These are phyloP conservation scores for Lycorma delicatula DNA, from an alignment of 1,140 invertebrate species.

Conservation along the genomic window DNA sequence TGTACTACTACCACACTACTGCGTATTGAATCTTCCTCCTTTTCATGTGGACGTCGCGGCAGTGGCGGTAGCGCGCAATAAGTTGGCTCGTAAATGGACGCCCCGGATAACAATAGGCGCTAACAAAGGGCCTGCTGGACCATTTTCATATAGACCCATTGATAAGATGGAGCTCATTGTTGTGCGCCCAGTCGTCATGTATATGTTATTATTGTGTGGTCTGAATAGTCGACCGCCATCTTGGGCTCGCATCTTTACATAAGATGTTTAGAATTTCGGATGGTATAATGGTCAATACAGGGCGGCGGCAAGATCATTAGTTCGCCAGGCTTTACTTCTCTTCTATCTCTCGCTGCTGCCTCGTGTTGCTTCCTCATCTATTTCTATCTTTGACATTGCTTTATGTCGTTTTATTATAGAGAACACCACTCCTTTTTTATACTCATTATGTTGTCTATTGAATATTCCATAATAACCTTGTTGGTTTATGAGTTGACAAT, in stretches of 20 bases:
- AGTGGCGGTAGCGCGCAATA: conserved; percentile 1
- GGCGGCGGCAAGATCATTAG: background rate
- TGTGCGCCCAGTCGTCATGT: conserved; percentile 9
- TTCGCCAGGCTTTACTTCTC: no score
- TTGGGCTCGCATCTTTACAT: conserved; percentile 9
- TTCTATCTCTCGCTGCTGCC: no score
- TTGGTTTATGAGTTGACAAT: no score
- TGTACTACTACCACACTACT: background rate
- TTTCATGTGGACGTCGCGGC: background rate
- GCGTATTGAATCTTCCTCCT: conserved; percentile 11
- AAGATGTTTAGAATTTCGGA: conserved; percentile 10
- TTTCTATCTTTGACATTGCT: no score
- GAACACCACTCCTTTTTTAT: no score
- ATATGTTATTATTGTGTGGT: conserved; percentile 12
- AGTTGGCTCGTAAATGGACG: conserved; percentile 15
- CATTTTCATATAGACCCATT: conserved; percentile 16
- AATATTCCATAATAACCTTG: no score
- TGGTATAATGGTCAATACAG: conserved; percentile 4
- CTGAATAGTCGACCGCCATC: conserved; percentile 5
- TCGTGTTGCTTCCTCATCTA: no score
- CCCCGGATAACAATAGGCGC: conserved; percentile 7
- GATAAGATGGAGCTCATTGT: conserved; percentile 11
- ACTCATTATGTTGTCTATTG: no score
- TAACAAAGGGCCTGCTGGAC: conserved; percentile 5
- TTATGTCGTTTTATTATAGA: no score